phyloP scores from a whole-genome alignment of 2,113 vertebrate genomes.

The Corvus moneduloides region DNA sequence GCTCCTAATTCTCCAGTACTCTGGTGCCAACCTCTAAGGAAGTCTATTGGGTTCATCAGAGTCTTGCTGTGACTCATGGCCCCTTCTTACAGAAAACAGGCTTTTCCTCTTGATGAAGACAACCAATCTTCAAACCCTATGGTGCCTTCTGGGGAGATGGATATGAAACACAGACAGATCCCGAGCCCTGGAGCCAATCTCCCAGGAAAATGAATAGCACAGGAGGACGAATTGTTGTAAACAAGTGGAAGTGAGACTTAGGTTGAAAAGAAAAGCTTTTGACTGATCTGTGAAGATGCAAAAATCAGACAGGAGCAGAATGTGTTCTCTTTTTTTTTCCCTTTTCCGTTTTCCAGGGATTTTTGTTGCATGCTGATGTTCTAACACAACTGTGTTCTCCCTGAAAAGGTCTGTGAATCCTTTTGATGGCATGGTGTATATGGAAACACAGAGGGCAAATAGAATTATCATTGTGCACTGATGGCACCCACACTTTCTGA shows the following conservation, averaged over 20 bases:
- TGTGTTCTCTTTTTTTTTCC: not conserved
- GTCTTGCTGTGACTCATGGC: constrained; percentile 5
- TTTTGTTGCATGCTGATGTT: not conserved
- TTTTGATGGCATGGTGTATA: not conserved
- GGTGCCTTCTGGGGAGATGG: constrained; percentile 26
- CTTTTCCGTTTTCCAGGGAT: not conserved
- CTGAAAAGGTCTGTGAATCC: not conserved
- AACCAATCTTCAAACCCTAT: not conserved
- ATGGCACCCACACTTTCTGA: not conserved
- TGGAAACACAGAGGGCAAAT: not conserved
- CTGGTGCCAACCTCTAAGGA: not conserved
- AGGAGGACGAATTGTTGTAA: not conserved
- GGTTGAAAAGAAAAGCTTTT: not conserved
- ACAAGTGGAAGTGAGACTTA: not conserved
- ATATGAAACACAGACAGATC: not conserved
- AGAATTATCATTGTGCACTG: not conserved
- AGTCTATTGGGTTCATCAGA: not conserved
- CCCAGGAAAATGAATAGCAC: constrained; percentile 1
- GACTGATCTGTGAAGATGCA: not conserved
- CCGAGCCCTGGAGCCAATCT: not conserved
- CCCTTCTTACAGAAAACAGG: not conserved
- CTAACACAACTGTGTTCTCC: not conserved
- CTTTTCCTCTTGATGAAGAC: not conserved
- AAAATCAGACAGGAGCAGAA: not conserved
- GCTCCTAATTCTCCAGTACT: not conserved